phyloP scores from a whole-genome alignment of 2,797 vertebrate genomes.

The Enteromius paludinosus region DNA sequence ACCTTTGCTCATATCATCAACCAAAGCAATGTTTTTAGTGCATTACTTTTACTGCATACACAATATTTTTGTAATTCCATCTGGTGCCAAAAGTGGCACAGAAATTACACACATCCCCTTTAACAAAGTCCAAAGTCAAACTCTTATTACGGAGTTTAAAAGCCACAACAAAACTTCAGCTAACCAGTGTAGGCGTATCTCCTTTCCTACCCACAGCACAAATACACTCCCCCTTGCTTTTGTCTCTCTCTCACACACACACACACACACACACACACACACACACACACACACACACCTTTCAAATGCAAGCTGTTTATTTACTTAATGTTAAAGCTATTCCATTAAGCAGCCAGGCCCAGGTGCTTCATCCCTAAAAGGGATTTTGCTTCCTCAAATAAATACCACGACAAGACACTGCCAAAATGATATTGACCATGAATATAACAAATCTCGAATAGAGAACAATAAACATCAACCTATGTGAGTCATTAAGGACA shows the following conservation, averaged over 20 bases:
- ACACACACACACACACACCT: conserved; percentile 75
- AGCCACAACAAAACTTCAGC: conserved; percentile 39
- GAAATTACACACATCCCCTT: conserved; percentile 2
- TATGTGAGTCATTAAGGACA: conserved; percentile 47
- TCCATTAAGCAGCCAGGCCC: conserved; percentile 88
- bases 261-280: conserved; percentile 80
- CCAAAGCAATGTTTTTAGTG: not conserved
- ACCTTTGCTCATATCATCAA: not conserved
- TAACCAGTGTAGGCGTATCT: conserved; percentile 24
- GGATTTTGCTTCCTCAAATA: conserved; percentile 81
- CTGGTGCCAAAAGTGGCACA: not conserved
- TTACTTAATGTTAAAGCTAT: conserved; percentile 92
- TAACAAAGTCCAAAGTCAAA: conserved; percentile 26
- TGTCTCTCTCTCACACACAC: conserved; percentile 67
- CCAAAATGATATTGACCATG: conserved; percentile 72
- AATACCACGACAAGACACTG: conserved; percentile 69
- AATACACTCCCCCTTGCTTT: not conserved
- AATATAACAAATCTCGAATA: conserved; percentile 66
- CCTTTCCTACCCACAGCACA: conserved; percentile 13
- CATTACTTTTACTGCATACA: not conserved
- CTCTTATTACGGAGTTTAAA: conserved; percentile 20
- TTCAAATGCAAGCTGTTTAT: conserved; percentile 95
- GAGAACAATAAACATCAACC: conserved; percentile 59
- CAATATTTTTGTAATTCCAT: not conserved
- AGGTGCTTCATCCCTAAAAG: conserved; percentile 82